Conservation (phyloP, 2,113 vertebrate genomes). For the Erythrocercus mccallii region DNA sequence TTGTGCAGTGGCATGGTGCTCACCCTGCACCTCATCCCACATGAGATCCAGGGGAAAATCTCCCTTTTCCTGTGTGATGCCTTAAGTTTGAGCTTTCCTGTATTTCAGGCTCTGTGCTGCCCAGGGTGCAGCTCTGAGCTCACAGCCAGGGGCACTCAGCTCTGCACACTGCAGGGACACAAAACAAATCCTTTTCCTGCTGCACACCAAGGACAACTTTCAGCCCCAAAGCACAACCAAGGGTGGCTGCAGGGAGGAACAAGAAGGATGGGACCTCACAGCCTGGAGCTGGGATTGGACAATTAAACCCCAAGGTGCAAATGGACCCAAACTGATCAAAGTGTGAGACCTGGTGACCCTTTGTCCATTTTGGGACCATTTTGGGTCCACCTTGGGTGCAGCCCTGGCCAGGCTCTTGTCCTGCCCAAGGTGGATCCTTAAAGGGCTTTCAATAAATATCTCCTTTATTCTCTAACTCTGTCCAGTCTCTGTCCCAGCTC, state of each 20-base stretch:
- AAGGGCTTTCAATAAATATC: not conserved
- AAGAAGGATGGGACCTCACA: not conserved
- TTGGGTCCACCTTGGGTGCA: not conserved
- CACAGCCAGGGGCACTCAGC: not conserved
- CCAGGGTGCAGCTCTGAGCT: not conserved
- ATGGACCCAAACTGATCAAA: not conserved
- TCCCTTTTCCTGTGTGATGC: not conserved
- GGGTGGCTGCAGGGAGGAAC: no score
- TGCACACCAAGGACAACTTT: no score
- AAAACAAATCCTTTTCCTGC: no score
- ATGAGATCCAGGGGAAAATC: fast-evolving
- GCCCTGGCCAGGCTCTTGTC: not conserved
- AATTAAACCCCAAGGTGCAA: not conserved
- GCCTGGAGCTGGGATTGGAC: not conserved
- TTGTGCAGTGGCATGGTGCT: fast-evolving
- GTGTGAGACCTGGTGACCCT: not conserved
- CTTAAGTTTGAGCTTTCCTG: not conserved
- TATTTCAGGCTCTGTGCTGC: not conserved
- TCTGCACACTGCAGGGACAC: not conserved
- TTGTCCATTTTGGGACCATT: not conserved
- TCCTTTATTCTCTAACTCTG: not conserved
- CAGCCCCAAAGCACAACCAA: no score
- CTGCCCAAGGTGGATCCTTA: not conserved
- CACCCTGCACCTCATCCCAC: not conserved
- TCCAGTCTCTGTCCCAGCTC: not conserved